Conservation (phyloP, 2,888 invertebrate species). For the Metopia argyrocephala region DNA sequence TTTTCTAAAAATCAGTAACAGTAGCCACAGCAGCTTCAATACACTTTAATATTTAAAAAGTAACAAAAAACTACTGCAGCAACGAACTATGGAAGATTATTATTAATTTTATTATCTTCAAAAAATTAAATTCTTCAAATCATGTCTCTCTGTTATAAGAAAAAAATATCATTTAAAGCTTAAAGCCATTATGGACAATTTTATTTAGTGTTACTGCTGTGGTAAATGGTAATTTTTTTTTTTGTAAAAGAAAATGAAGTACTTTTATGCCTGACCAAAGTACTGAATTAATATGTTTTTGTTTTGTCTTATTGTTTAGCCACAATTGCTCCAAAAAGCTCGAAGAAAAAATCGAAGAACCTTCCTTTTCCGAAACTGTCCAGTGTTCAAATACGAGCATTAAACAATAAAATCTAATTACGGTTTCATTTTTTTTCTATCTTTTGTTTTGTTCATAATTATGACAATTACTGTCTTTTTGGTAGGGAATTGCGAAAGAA, state of each 20-base stretch:
- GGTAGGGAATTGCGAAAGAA: neutral
- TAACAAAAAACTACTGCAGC: neutral
- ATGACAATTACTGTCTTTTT: slow-evolving; percentile 18
- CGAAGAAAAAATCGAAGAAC: slow-evolving; percentile 4
- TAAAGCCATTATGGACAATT: neutral
- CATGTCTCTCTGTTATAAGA: slow-evolving; percentile 26
- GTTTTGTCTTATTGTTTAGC: neutral
- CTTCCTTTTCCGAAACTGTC: neutral
- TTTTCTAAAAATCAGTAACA: slow-evolving; percentile 38
- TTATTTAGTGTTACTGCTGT: slow-evolving; percentile 10
- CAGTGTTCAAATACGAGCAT: neutral
- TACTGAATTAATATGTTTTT: slow-evolving; percentile 1
- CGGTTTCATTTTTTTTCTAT: neutral
- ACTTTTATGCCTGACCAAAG: slow-evolving; percentile 41
- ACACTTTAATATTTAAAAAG: slow-evolving; percentile 3
- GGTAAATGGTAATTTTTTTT: neutral
- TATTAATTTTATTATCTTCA: slow-evolving; percentile 43
- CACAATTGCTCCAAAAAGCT: slow-evolving; percentile 9
- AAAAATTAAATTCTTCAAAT: slow-evolving; percentile 21
- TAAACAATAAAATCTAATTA: slow-evolving; percentile 38
- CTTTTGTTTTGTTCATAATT: slow-evolving; percentile 21
- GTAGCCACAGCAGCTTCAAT: slow-evolving; percentile 47
- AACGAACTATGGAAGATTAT: slow-evolving; percentile 32
- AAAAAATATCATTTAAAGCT: slow-evolving; percentile 11
- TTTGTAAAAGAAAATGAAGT: slow-evolving; percentile 31